Conservation (phyloP, 1,140 invertebrate species). For the Belonocnema kinseyi region DNA sequence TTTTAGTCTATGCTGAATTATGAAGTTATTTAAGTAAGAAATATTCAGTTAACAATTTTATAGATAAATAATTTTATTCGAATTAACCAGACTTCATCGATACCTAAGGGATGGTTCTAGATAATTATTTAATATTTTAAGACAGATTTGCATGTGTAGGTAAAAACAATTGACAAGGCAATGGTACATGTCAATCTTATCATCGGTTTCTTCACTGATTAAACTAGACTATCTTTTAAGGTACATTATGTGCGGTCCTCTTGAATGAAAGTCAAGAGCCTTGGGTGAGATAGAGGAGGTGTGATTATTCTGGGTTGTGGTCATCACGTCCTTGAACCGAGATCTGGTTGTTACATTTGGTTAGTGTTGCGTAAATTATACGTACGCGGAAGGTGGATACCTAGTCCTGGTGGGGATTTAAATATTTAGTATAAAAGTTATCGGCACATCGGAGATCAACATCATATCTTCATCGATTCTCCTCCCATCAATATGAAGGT, state of each 20-base stretch:
- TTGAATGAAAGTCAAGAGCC: conserved; percentile 55
- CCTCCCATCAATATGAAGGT: conserved; percentile 14
- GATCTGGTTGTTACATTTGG: conserved; percentile 45
- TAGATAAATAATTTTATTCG: no score
- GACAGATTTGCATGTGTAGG: not conserved
- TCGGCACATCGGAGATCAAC: not conserved
- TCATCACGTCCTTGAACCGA: conserved; percentile 50
- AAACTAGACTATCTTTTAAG: not conserved
- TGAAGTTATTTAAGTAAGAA: not conserved
- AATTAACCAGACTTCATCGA: no score
- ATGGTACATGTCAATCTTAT: conserved; percentile 15
- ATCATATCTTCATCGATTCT: conserved; percentile 20
- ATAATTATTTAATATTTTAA: no score
- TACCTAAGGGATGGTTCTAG: no score
- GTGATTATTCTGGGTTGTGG: conserved; percentile 44
- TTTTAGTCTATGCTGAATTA: not conserved
- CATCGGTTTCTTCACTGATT: conserved; percentile 30
- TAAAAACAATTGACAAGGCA: not conserved
- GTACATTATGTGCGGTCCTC: conserved; percentile 44
- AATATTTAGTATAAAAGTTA: conserved; percentile 22
- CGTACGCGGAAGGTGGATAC: conserved; percentile 15
- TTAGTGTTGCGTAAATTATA: conserved; percentile 39
- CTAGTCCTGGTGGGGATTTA: conserved; percentile 3
- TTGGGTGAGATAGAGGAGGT: conserved; percentile 41
- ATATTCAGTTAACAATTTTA: not conserved